phyloP scores from a whole-genome alignment of 2,797 vertebrate species.

The Picus viridis region DNA sequence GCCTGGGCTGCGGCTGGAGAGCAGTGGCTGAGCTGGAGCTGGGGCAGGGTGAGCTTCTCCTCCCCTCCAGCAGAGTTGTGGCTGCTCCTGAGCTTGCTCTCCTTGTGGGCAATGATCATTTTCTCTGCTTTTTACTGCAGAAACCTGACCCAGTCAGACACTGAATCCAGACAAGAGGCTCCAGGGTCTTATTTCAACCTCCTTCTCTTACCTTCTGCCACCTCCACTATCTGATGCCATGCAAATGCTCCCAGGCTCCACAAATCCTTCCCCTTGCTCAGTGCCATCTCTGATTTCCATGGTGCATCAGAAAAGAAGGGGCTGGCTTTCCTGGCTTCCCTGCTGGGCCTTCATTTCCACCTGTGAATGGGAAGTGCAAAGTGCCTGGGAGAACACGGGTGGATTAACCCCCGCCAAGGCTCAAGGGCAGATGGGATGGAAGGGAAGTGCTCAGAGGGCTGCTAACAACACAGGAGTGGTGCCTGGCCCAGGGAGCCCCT shows the following conservation, averaged over 20 bases:
- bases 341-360: background rate
- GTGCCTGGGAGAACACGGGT: background rate
- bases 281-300: conserved; percentile 27
- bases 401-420: background rate
- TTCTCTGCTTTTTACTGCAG: background rate
- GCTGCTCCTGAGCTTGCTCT: background rate
- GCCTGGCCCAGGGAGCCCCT: background rate
- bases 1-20: background rate
- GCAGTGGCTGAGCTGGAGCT: background rate
- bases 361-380: background rate
- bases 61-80: fast-evolving
- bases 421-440: background rate
- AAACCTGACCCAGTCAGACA: background rate
- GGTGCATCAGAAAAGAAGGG: background rate
- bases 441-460: background rate
- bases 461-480: background rate
- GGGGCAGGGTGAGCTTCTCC: background rate
- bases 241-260: conserved; percentile 7
- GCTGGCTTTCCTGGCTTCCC: background rate
- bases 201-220: background rate
- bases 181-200: background rate
- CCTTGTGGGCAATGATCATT: background rate
- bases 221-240: conserved; percentile 19
- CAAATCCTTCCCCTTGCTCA: background rate
- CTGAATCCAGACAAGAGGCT: background rate